phyloP scores from a whole-genome alignment of 2,113 vertebrate genomes.

The Ophthalmolycus amberensis region DNA sequence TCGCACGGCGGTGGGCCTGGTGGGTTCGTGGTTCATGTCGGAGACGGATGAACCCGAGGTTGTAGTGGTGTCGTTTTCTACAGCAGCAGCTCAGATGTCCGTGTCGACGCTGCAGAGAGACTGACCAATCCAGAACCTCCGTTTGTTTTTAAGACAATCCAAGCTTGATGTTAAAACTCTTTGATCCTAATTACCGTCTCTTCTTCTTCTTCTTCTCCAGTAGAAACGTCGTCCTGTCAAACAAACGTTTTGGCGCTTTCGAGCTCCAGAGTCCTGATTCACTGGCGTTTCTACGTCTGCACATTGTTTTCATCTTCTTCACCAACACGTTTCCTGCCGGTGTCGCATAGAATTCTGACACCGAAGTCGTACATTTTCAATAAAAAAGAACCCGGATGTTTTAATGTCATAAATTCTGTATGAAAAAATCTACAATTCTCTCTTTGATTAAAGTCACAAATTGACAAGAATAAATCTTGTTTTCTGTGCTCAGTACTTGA shows the following conservation, averaged over 20 bases:
- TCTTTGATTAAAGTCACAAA: too few species aligned
- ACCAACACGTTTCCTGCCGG: background rate
- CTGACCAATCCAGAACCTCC: conserved; percentile 13
- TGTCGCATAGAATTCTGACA: background rate
- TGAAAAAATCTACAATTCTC: too few species aligned
- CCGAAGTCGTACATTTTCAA: too few species aligned
- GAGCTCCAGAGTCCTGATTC: background rate
- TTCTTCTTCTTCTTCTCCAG: background rate
- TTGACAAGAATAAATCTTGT: too few species aligned
- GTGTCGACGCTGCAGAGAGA: background rate
- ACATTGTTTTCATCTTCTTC: background rate
- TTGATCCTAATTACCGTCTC: background rate
- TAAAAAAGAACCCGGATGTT: background rate
- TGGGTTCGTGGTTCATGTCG: background rate
- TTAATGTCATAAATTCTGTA: background rate
- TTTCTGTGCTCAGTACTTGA: too few species aligned
- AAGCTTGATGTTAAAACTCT: background rate
- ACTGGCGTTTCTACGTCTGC: background rate
- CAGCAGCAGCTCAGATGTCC: background rate
- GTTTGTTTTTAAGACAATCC: background rate
- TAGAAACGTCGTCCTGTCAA: background rate
- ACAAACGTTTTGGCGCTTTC: background rate
- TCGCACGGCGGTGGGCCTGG: rapidly evolving
- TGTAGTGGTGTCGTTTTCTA: background rate
- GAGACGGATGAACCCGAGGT: conserved; percentile 13